phyloP scores from a whole-genome alignment of 35 echinoderm and acorn worm genomes.

The Strongylocentrotus purpuratus region DNA sequence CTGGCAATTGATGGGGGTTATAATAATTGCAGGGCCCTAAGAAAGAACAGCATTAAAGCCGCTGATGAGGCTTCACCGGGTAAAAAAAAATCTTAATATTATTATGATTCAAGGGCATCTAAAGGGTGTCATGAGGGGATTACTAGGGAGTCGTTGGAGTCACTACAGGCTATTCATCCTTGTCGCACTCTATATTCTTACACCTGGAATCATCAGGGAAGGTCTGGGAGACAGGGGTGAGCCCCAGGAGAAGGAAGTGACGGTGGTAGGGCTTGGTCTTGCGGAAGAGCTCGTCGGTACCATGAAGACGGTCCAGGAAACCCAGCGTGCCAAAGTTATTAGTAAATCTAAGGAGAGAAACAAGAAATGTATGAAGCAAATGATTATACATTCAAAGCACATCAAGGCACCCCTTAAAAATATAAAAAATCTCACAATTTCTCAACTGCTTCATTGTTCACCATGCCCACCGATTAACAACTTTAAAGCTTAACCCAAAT shows the following conservation, averaged over 20 bases:
- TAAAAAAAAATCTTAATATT: too few relatives aligned
- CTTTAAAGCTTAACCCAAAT: too few relatives aligned
- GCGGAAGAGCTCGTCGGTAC: constrained; percentile 90
- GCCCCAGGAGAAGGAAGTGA: constrained; percentile 71
- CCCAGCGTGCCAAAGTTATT: constrained; percentile 92
- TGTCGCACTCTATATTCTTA: background rate
- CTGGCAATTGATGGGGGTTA: too few relatives aligned
- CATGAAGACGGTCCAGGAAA: constrained; percentile 91
- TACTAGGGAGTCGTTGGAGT: background rate
- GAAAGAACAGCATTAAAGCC: too few relatives aligned
- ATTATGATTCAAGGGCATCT: too few relatives aligned
- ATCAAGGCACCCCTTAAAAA: too few relatives aligned
- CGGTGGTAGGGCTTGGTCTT: constrained; percentile 82
- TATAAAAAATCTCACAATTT: too few relatives aligned
- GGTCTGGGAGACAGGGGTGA: constrained; percentile 72
- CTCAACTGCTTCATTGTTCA: too few relatives aligned
- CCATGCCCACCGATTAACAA: too few relatives aligned
- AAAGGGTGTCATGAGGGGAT: background rate
- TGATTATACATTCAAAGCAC: too few relatives aligned
- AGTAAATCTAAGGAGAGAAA: constrained; percentile 77
- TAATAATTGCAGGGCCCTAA: too few relatives aligned
- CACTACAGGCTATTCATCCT: background rate
- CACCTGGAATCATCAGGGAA: constrained; percentile 74
- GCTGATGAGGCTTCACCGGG: too few relatives aligned
- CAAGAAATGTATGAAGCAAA: background rate